phyloP scores from a whole-genome alignment of 2,113 vertebrate species.

The Cinclus mexicanus region DNA sequence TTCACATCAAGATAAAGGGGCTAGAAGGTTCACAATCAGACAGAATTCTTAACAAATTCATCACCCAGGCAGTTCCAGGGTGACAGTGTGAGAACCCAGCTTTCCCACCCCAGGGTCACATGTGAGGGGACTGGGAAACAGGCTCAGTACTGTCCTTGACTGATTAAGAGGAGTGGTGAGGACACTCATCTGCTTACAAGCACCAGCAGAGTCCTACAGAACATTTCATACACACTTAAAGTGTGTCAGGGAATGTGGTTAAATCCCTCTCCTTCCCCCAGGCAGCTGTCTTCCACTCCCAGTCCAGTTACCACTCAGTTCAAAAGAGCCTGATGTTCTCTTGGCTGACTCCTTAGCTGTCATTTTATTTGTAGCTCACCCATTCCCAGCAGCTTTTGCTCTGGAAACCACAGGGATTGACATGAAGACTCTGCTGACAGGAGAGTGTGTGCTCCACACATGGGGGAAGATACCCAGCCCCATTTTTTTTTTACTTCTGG shows the following conservation, averaged over 20 bases:
- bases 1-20: not conserved
- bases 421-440: not conserved
- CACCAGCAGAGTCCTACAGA: not conserved
- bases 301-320: not conserved
- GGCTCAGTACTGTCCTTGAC: not conserved
- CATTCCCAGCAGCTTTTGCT: not conserved
- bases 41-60: constrained; percentile 9
- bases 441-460: rapidly evolving
- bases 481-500: not conserved
- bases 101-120: not conserved
- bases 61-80: not conserved
- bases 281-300: not conserved
- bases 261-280: not conserved
- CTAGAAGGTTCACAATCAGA: not conserved
- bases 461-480: not conserved
- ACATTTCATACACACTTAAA: not conserved
- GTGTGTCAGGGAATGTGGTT: not conserved
- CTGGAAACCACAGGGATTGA: not conserved
- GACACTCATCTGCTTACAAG: not conserved
- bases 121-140: not conserved
- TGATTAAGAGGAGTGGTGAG: not conserved
- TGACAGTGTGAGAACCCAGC: constrained; percentile 1
- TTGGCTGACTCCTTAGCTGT: not conserved
- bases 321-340: not conserved
- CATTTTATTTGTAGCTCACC: not conserved